Evolutionary conservation across 2,797 vertebrate species (phyloP).

Genomic region (Sebastes taczanowskii): DNA sequence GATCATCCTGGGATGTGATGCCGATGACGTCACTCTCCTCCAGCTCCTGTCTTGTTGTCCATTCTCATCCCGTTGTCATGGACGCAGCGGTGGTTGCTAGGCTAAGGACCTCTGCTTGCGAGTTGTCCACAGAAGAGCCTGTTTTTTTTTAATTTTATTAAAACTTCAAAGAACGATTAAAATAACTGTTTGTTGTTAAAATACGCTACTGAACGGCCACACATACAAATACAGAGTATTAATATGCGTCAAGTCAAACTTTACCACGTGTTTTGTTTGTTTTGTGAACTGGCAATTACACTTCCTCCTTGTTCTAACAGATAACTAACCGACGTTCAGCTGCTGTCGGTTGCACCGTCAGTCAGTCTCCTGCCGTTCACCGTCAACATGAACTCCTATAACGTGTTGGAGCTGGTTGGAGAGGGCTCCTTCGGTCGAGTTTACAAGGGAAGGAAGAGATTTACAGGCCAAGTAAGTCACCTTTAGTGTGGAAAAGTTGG

Average conservation of each 20-base stretch:
- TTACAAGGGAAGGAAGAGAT: slow-evolving; percentile 90
- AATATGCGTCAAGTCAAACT: rapidly evolving
- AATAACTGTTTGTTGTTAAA: rapidly evolving
- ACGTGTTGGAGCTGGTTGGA: slow-evolving; percentile 91
- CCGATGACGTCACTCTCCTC: neutral
- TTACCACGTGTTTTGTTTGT: rapidly evolving
- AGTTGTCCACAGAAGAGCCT: slow-evolving; percentile 52
- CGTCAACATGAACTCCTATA: slow-evolving; percentile 88
- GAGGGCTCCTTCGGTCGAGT: slow-evolving; percentile 96
- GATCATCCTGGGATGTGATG: neutral
- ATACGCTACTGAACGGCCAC: rapidly evolving
- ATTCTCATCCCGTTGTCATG: slow-evolving; percentile 54
- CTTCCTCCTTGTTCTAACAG: slow-evolving; percentile 8
- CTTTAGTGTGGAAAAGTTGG: neutral
- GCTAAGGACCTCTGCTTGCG: slow-evolving; percentile 46
- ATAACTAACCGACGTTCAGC: neutral
- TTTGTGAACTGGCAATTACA: slow-evolving; percentile 50
- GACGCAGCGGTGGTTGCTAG: slow-evolving; percentile 66
- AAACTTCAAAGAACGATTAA: neutral
- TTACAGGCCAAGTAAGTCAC: slow-evolving; percentile 87
- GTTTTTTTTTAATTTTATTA: neutral
- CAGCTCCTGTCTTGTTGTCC: slow-evolving; percentile 28
- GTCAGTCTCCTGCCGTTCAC: neutral
- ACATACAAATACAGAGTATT: rapidly evolving
- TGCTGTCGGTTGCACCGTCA: neutral